Conservation (phyloP, 2,888 invertebrate genomes). For the Amblyjoppa fuscipennis region DNA sequence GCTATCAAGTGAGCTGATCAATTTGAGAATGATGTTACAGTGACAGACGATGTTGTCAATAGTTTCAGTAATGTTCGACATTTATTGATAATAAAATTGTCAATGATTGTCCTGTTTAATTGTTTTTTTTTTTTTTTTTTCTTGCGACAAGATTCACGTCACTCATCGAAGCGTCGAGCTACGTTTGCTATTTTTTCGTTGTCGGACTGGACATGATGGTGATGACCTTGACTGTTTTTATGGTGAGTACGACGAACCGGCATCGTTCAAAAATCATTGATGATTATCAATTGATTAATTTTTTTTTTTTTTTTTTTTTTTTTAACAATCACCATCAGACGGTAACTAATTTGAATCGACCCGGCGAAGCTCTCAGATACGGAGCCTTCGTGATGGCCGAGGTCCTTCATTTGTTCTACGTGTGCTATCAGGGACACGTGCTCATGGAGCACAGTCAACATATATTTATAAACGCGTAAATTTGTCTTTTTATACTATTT, state of each 20-base stretch:
- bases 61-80: neutral
- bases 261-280: neutral
- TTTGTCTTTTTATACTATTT: constrained; percentile 1
- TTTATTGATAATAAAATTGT: neutral
- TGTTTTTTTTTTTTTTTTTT: constrained; percentile 6
- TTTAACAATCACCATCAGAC: constrained; percentile 27
- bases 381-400: constrained; percentile 54
- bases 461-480: constrained; percentile 59
- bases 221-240: constrained; percentile 64
- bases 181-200: constrained; percentile 47
- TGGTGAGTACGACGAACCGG: constrained; percentile 46
- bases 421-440: constrained; percentile 60
- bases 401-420: constrained; percentile 59
- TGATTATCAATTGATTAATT: neutral
- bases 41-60: neutral
- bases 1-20: constrained; percentile 55
- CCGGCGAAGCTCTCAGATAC: constrained; percentile 53
- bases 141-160: constrained; percentile 29
- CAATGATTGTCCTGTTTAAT: neutral
- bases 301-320: too few relatives aligned
- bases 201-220: constrained; percentile 45
- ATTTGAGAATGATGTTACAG: neutral
- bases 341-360: constrained; percentile 55
- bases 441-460: constrained; percentile 61
- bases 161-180: constrained; percentile 50